Conservation (phyloP, 2,113 vertebrate species). For the Mobula hypostoma region DNA sequence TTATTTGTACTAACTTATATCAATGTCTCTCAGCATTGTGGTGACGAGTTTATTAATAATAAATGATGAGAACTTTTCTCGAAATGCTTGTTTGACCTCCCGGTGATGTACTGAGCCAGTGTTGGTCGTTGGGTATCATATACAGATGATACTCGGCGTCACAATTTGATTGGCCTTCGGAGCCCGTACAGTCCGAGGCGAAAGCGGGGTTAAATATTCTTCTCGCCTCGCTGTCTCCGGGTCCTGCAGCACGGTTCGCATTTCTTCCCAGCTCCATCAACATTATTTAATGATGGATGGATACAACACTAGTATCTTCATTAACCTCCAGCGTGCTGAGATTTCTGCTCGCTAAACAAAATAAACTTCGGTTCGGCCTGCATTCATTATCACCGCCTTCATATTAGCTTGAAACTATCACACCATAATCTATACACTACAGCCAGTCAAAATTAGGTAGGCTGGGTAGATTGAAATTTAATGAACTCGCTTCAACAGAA, state of each 20-base stretch:
- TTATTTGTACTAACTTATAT: slow-evolving; percentile 17
- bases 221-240: neutral
- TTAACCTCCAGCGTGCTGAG: neutral
- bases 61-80: neutral
- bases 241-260: too few species aligned
- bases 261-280: neutral
- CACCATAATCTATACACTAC: too few species aligned
- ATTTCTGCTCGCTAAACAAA: neutral
- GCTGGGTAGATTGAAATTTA: neutral
- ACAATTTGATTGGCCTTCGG: neutral
- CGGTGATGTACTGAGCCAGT: neutral
- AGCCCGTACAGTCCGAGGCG: neutral
- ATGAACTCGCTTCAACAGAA: neutral
- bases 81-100: too few species aligned
- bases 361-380: neutral
- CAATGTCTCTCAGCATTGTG: neutral
- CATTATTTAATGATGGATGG: neutral
- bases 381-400: neutral
- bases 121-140: neutral
- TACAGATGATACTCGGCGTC: neutral
- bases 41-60: slow-evolving; percentile 23
- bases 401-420: neutral
- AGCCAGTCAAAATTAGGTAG: neutral
- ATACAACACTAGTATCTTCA: neutral
- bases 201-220: neutral